These are phyloP conservation scores for Xenentodon cancila DNA, from an alignment of 2,797 vertebrate species.

Conservation along the genomic window DNA sequence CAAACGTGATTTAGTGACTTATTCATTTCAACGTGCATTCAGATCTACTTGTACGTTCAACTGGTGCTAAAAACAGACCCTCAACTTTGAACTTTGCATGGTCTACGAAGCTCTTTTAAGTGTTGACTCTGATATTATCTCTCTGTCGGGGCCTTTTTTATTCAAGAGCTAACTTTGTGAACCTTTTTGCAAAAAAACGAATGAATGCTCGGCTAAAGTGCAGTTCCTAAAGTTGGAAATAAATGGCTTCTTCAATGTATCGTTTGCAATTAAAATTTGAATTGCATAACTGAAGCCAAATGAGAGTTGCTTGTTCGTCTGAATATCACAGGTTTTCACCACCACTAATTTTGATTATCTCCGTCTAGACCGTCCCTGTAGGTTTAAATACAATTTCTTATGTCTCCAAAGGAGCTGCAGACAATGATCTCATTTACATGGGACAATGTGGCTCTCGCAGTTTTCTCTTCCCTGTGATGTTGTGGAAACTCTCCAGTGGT, in stretches of 20 bases:
- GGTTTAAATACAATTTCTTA: constrained; percentile 34
- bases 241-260: background rate
- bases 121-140: no score
- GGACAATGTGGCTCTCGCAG: constrained; percentile 32
- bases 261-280: constrained; percentile 23
- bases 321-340: constrained; percentile 6
- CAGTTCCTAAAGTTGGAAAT: no score
- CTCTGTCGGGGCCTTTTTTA: background rate
- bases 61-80: background rate
- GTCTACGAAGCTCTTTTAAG: background rate
- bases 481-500: constrained; percentile 32
- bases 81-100: background rate
- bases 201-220: no score
- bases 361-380: constrained; percentile 26
- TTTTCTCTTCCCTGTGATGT: constrained; percentile 30
- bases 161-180: background rate
- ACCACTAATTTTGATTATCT: constrained; percentile 36
- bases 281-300: constrained; percentile 34
- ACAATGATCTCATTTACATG: constrained; percentile 46
- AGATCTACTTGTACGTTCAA: background rate
- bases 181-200: no score
- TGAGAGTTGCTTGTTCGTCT: constrained; percentile 19
- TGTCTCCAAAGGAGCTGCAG: constrained; percentile 27
- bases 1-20: background rate
- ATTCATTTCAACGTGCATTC: constrained; percentile 1